Evolutionary conservation across 2,113 vertebrate species (phyloP).

Genomic region (Notechis scutatus): DNA sequence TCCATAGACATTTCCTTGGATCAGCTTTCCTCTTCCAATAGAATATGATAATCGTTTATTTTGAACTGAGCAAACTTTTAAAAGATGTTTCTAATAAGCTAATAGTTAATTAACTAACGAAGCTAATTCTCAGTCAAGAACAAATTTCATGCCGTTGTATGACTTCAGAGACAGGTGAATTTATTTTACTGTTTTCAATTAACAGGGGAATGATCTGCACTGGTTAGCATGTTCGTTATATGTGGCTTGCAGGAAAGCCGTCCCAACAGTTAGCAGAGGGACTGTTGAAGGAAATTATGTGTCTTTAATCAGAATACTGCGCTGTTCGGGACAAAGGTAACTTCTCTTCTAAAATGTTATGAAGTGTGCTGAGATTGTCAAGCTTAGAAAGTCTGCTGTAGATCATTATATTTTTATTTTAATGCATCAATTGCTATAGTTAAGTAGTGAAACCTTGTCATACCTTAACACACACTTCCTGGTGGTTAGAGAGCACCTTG

Average conservation of each 20-base stretch:
- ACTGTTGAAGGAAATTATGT: conserved; percentile 90
- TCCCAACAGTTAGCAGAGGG: conserved; percentile 87
- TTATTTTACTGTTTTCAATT: conserved; percentile 23
- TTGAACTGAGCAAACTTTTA: neutral
- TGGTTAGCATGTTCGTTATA: conserved; percentile 93
- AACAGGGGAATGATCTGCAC: conserved; percentile 88
- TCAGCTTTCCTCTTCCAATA: neutral
- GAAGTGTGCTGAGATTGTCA: accelerated
- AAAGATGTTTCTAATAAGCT: neutral
- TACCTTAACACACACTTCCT: neutral
- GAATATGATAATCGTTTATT: neutral
- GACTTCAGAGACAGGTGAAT: neutral
- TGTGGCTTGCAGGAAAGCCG: conserved; percentile 87
- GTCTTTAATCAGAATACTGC: conserved; percentile 87
- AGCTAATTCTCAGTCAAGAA: accelerated
- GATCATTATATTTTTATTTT: neutral
- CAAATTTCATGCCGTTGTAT: neutral
- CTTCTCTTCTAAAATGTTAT: neutral
- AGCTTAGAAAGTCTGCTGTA: neutral
- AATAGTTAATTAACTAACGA: neutral
- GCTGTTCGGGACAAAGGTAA: conserved; percentile 89
- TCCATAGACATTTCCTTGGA: neutral
- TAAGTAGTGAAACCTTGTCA: neutral
- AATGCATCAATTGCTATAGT: neutral
- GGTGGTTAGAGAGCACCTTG: neutral